These are phyloP conservation scores for Manduca sexta DNA, from an alignment of 1,140 invertebrate genomes.

Conservation along the genomic window DNA sequence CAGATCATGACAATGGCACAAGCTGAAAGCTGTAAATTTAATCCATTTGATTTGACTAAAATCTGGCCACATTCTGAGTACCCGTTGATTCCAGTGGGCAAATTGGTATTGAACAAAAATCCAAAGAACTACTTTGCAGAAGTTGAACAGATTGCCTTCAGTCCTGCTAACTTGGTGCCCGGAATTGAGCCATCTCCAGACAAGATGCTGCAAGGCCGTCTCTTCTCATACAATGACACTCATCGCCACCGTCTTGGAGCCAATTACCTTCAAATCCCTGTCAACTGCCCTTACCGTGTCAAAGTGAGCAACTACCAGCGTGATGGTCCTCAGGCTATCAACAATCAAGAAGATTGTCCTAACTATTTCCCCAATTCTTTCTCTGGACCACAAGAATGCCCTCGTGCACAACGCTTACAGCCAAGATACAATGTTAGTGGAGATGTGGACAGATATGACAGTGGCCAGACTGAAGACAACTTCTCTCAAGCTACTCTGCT, in stretches of 20 bases:
- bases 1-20: slow-evolving; percentile 86
- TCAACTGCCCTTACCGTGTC: slow-evolving; percentile 92
- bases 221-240: slow-evolving; percentile 96
- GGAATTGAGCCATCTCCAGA: slow-evolving; percentile 95
- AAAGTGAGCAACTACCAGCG: slow-evolving; percentile 86
- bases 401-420: slow-evolving; percentile 71
- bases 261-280: slow-evolving; percentile 94
- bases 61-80: slow-evolving; percentile 93
- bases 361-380: slow-evolving; percentile 99
- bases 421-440: slow-evolving; percentile 74
- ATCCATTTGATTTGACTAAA: slow-evolving; percentile 96
- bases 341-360: slow-evolving; percentile 85
- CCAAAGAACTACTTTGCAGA: slow-evolving; percentile 95
- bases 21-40: slow-evolving; percentile 83
- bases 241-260: slow-evolving; percentile 94
- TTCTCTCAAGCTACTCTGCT: slow-evolving; percentile 88
- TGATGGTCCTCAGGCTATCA: slow-evolving; percentile 84
- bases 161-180: slow-evolving; percentile 92
- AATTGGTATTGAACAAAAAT: slow-evolving; percentile 91
- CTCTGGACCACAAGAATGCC: slow-evolving; percentile 80
- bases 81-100: slow-evolving; percentile 94
- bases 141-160: slow-evolving; percentile 96
- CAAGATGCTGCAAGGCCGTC: slow-evolving; percentile 95
- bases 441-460: slow-evolving; percentile 84
- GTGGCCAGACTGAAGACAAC: slow-evolving; percentile 89